These are phyloP conservation scores for Brachionus manjavacas DNA, from an alignment of 1,140 invertebrate genomes.

Conservation along the genomic window DNA sequence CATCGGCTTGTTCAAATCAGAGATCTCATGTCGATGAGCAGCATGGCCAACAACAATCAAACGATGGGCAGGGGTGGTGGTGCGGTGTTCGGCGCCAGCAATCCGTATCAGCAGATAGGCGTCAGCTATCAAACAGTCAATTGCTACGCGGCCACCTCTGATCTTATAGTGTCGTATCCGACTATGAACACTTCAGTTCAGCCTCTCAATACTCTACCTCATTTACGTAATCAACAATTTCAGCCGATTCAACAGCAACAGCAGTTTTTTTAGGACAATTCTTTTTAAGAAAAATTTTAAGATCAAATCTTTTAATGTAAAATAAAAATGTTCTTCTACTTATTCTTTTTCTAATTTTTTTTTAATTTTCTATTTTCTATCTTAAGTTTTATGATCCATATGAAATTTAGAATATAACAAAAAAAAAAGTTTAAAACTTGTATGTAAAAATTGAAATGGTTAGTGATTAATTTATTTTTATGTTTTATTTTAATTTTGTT, in stretches of 20 bases:
- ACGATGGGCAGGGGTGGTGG: background rate
- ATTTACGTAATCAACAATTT: background rate
- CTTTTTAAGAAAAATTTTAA: background rate
- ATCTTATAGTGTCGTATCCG: background rate
- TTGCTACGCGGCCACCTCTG: slow-evolving; percentile 6
- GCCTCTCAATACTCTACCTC: slow-evolving; percentile 17
- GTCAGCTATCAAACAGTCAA: background rate
- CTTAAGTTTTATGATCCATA: background rate
- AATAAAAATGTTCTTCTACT: too few relatives aligned
- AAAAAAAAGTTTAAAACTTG: background rate
- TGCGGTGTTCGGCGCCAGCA: background rate
- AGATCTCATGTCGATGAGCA: slow-evolving; percentile 34
- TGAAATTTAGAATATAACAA: background rate
- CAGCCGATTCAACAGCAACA: background rate
- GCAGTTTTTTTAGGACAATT: background rate
- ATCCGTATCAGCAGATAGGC: slow-evolving; percentile 9
- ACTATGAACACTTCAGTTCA: background rate
- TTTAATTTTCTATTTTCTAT: background rate
- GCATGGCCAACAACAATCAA: background rate
- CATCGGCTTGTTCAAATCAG: slow-evolving; percentile 26
- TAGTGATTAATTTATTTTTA: slow-evolving; percentile 25
- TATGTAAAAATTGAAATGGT: background rate
- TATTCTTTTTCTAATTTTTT: too few relatives aligned
- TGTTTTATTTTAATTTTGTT: background rate
- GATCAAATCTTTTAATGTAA: background rate